Evolutionary conservation across 2,888 invertebrate genomes (phyloP).

Genomic region (Meandrusa payeni): DNA sequence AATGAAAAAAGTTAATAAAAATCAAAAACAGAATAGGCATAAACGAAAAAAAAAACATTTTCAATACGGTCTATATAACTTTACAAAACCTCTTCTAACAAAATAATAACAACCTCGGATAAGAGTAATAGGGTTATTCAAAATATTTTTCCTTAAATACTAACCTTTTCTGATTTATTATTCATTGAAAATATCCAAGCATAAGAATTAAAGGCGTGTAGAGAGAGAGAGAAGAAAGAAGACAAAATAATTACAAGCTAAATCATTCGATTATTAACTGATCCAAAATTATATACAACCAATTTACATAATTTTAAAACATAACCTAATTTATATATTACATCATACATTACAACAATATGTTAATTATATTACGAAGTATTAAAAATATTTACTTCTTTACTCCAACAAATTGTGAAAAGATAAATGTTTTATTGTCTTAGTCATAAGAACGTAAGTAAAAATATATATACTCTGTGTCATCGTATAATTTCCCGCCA

Average conservation of each 20-base stretch:
- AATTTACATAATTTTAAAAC: conserved; percentile 67
- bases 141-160: conserved; percentile 9
- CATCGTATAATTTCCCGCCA: not conserved
- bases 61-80: conserved; percentile 2
- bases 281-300: conserved; percentile 73
- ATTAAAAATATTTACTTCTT: conserved; percentile 3
- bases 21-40: conserved; percentile 10
- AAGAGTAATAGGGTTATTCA: conserved; percentile 7
- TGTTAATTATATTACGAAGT: conserved; percentile 7
- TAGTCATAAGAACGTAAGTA: conserved; percentile 13
- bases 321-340: conserved; percentile 33
- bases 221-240: not conserved
- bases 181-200: not conserved
- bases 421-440: conserved; percentile 17
- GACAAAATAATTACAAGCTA: conserved; percentile 31
- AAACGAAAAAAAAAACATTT: conserved; percentile 15
- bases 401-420: conserved; percentile 4
- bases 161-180: conserved; percentile 6
- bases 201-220: not conserved
- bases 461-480: conserved; percentile 1
- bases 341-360: conserved; percentile 36
- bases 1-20: not conserved
- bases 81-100: conserved; percentile 1
- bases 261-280: conserved; percentile 40
- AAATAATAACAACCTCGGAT: conserved; percentile 15